A percentile compares a stretch with the other conserved stretches of the same genome.
Evolutionary conservation across 2,797 vertebrate species (phyloP).

Genomic region (Acanthurus lineatus): DNA sequence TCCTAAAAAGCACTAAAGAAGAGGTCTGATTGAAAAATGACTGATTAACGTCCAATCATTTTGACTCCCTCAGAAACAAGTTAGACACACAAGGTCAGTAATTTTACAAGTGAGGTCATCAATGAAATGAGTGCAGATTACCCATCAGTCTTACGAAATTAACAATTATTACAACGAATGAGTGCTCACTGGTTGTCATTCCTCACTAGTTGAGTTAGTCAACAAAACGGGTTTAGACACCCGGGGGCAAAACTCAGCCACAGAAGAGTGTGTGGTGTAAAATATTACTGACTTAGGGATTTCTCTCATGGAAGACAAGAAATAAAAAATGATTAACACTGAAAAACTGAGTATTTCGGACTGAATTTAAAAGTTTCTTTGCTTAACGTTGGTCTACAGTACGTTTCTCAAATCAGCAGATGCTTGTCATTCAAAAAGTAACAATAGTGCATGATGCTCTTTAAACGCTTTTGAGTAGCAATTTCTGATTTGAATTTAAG

Average conservation of each 20-base stretch:
- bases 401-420: neutral
- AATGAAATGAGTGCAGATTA: neutral
- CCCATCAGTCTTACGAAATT: constrained; percentile 1
- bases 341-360: neutral
- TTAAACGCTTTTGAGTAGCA: too few species aligned
- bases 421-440: neutral
- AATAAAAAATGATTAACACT: too few species aligned
- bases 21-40: neutral
- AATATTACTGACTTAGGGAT: neutral
- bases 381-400: too few species aligned
- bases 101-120: constrained; percentile 7
- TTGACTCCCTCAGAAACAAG: neutral
- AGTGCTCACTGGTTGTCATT: neutral
- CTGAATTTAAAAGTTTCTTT: too few species aligned
- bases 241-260: neutral
- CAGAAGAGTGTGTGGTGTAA: neutral
- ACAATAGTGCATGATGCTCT: neutral
- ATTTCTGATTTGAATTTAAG: too few species aligned
- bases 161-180: neutral
- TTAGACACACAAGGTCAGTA: neutral
- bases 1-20: neutral
- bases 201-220: neutral
- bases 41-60: neutral
- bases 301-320: neutral
- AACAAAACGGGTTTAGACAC: constrained; percentile 5